Evolutionary conservation across 2,888 invertebrate species (phyloP).

Genomic region (Notodonta ziczac): DNA sequence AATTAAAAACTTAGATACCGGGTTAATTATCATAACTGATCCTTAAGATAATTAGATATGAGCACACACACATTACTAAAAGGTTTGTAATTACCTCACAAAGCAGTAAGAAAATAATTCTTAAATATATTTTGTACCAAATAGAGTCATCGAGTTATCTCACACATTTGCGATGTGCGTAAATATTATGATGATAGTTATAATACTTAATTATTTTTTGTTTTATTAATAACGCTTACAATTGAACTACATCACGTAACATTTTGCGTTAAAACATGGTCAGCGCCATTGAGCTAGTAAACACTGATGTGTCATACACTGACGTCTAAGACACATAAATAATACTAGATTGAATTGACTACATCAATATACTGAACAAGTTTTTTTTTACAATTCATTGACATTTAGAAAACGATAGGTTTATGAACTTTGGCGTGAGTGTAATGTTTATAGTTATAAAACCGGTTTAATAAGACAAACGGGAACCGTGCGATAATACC

Average conservation of each 20-base stretch:
- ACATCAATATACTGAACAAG: constrained; percentile 12
- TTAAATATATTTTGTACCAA: no score
- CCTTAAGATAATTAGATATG: no score
- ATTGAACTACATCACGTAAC: constrained; percentile 26
- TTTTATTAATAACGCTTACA: not conserved
- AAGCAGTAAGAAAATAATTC: no score
- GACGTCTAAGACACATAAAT: no score
- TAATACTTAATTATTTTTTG: not conserved
- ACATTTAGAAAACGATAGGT: constrained; percentile 29
- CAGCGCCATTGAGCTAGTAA: constrained; percentile 20
- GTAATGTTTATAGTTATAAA: constrained; percentile 16
- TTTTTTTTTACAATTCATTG: constrained; percentile 24
- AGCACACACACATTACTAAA: no score
- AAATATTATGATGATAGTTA: not conserved
- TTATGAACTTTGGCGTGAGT: constrained; percentile 33
- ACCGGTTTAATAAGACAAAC: constrained; percentile 20
- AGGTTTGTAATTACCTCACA: no score
- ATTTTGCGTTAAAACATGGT: constrained; percentile 19
- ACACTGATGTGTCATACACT: constrained; percentile 10
- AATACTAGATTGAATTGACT: no score
- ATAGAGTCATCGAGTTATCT: not conserved
- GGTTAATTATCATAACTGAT: no score
- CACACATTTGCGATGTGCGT: not conserved
- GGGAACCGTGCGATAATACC: not conserved
- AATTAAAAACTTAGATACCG: no score